Conservation (phyloP, 2,797 vertebrate species). For the Melopsittacus undulatus region DNA sequence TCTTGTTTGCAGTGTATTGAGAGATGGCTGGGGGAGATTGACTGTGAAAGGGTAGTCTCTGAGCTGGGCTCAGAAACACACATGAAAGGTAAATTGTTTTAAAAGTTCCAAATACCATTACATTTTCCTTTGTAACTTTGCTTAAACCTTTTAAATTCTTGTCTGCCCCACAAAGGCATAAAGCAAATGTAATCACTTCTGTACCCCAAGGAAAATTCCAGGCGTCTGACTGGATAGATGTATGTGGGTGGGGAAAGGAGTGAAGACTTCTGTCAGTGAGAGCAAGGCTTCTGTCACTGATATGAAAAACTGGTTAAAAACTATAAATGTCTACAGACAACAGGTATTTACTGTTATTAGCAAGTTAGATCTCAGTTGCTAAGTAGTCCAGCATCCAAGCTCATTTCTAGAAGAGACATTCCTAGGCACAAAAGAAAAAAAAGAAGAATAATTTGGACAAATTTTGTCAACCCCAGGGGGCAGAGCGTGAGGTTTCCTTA, state of each 20-base stretch:
- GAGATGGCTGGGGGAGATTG: constrained; percentile 60
- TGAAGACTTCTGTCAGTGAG: background rate
- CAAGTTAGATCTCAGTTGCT: background rate
- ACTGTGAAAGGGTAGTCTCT: constrained; percentile 43
- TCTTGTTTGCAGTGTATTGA: constrained; percentile 62
- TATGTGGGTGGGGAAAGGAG: background rate
- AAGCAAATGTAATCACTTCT: background rate
- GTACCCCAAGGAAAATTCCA: background rate
- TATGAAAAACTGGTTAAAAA: background rate
- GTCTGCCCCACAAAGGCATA: background rate
- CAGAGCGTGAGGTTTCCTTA: background rate
- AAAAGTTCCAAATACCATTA: constrained; percentile 46
- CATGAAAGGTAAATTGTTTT: constrained; percentile 48
- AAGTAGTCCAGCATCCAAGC: background rate
- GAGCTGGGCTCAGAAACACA: background rate
- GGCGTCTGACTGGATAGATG: background rate
- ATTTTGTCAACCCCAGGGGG: background rate
- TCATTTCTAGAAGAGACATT: background rate
- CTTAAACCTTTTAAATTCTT: constrained; percentile 27
- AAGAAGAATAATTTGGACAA: background rate
- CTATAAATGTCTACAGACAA: background rate
- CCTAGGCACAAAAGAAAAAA: background rate
- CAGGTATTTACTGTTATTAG: background rate
- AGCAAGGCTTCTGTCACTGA: background rate
- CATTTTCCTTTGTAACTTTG: constrained; percentile 37